A percentile compares a stretch with the other conserved stretches of the same genome.
phyloP scores from a whole-genome alignment of 2,113 vertebrate species.

The Sinocyclocheilus grahami region DNA sequence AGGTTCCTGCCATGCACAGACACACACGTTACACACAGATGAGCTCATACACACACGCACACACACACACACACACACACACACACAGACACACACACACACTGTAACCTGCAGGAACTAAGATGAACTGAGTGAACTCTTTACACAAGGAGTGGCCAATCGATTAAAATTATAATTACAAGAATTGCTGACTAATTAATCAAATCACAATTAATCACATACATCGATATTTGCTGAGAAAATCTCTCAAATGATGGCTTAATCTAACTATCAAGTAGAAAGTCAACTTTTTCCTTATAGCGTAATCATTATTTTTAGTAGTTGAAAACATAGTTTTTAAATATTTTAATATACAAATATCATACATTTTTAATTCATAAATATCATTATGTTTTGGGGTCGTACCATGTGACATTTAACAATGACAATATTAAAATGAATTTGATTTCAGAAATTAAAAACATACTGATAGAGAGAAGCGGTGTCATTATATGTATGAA shows the following conservation, averaged over 20 bases:
- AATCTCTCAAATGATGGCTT: neutral
- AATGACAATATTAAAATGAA: too few species aligned
- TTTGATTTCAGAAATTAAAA: too few species aligned
- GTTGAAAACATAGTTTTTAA: too few species aligned
- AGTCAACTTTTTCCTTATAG: neutral
- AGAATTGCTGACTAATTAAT: conserved; percentile 11
- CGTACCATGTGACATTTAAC: too few species aligned
- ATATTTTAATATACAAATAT: too few species aligned
- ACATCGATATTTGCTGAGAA: neutral
- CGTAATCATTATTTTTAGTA: neutral
- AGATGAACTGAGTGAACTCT: neutral
- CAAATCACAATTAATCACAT: neutral
- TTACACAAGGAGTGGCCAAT: neutral
- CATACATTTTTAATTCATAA: too few species aligned
- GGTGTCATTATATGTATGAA: too few species aligned
- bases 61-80: neutral
- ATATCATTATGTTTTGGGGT: too few species aligned
- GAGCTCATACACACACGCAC: neutral
- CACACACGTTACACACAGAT: neutral
- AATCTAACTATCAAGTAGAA: neutral
- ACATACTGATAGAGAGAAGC: too few species aligned
- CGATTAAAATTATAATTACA: neutral
- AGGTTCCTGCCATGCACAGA: neutral
- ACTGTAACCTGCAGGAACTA: neutral
- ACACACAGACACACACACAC: neutral